Evolutionary conservation across 2,797 vertebrate species (phyloP), one percentile per base, ranked within the genome.

Genomic region (Eupleurogrammus muticus): DNA sequence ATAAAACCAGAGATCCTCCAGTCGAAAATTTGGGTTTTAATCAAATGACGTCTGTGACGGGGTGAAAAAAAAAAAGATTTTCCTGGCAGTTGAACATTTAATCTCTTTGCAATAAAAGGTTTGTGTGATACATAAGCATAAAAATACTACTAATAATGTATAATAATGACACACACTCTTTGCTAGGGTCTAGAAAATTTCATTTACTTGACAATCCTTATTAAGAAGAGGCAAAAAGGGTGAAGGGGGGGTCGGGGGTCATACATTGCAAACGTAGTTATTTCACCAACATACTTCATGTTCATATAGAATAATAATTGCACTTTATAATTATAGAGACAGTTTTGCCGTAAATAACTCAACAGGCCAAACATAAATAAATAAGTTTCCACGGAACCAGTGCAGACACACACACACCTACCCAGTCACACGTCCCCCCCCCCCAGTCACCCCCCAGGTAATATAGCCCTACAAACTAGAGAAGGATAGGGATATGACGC

Each of bases 151-250:
- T 62, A 62, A 69, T 64, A 55, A 78, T 51, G 44, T 20, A 34
- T 52, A 83, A 80, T 59, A 68, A 90, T 59, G 70, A 90, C 35
- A 78, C 66, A 75, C 81, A 77, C 56, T 60, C 48, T 60, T 58
- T 68, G 46, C 68, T 77, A n/a, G 82, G 82, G 76, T 90, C 87
- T 91, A 89, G 70, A 93, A 93, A 94, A 93, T 87, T 83, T 90
- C 75, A 91, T 94, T 94, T 93, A 93, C 91, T 93, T 86, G 86
- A 94, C 92, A 94, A 92, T 94, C 89, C 84, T 92, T 89, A 90
- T 92, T 83, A 90, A 88, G 91, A 92, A 91, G 83, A 89, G 88
- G 90, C 85, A 80, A 85, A 89, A 85, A 82, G 81, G 80, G 59
- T 72, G 77, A 82, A n/a, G n/a, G 79, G 90, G 85, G 84, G 51